Base-by-base conservation (phyloP, 2,113 vertebrate species). In the Corythaixoides concolor region DNA sequence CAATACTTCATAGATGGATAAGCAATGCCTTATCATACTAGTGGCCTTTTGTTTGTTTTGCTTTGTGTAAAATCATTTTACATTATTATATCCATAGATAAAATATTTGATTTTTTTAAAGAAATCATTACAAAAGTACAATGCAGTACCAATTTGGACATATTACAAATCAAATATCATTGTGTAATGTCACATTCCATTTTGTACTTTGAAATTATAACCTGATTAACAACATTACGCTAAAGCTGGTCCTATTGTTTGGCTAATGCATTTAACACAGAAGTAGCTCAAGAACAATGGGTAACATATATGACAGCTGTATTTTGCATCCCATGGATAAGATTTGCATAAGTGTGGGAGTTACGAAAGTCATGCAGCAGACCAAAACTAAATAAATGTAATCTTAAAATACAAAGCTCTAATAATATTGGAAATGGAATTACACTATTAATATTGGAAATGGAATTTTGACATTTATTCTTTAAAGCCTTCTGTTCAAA, bases 291-390 rank as follows among this genome's bases (percentile, higher is more conserved):
- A 39, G 78, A 95, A 97, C 90, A 97, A 97, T 88, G 32, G 55
- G 17, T 78, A 78, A 90, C 76, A 18, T 66, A 78, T 66, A 88
- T 74, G 86, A 87, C 85, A 94, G 83, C 49, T 87, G 67, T 82
- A 88, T 91, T 96, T 96, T 96, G 33, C 60, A 89, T 72, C 23
- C 69, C 47, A 53, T 93, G 68, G 74, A 79, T 78, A 82, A 81
- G 66, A 97, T 95, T 95, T 97, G 86, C 73, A n/a, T 80, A 80
- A 53, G n/a, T 59, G 94, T 96, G 62, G 96, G 75, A 91, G 93
- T 93, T 73, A 74, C 4, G 0, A 41, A 88, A 95, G 91, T 95
- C 75, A 87, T 83, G 53, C 21, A 88, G 35, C 55, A 89, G 62
- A 80, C 53, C 80, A 83, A 87, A 94, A 92, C 60, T 89, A 95